These are phyloP conservation scores for Sparus aurata DNA, from an alignment of 2,797 vertebrate species.

Conservation along the genomic window DNA sequence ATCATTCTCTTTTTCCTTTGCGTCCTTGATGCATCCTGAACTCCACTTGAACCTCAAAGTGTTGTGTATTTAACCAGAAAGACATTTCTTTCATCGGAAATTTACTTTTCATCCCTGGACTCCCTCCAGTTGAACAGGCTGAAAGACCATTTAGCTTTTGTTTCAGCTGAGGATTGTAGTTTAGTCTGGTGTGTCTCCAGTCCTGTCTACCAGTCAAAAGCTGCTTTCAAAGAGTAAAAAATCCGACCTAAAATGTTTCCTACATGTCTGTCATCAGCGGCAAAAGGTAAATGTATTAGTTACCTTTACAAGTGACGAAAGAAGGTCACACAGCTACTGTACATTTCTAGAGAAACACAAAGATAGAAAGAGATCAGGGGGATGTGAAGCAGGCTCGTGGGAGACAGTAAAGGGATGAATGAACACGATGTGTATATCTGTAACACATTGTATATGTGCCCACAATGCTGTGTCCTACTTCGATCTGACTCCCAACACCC, in stretches of 20 bases:
- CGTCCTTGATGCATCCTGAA: neutral
- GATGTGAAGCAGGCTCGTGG: neutral
- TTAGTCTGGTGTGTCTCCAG: constrained; percentile 9
- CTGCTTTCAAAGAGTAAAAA: constrained; percentile 15
- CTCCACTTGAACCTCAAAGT: constrained; percentile 27
- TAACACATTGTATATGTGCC: constrained; percentile 34
- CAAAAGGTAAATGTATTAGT: neutral
- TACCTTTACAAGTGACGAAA: neutral
- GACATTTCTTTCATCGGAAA: constrained; percentile 42
- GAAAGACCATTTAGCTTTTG: constrained; percentile 62
- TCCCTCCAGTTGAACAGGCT: constrained; percentile 55
- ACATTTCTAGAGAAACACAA: neutral
- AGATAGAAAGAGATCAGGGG: constrained; percentile 5
- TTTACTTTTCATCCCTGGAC: constrained; percentile 46
- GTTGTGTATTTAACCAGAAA: constrained; percentile 32
- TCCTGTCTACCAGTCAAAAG: constrained; percentile 4
- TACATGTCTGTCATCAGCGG: constrained; percentile 1
- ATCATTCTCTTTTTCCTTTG: constrained; percentile 32
- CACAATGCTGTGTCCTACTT: constrained; percentile 72
- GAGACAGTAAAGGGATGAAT: constrained; percentile 39
- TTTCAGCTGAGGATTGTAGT: constrained; percentile 38
- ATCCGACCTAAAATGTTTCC: neutral
- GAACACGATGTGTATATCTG: constrained; percentile 30
- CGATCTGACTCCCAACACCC: constrained; percentile 60
- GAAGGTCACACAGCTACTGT: constrained; percentile 7